These are phyloP conservation scores for Epizoanthus stellaris DNA, from an alignment of 92 coral and sea anemone species.

Conservation along the genomic window DNA sequence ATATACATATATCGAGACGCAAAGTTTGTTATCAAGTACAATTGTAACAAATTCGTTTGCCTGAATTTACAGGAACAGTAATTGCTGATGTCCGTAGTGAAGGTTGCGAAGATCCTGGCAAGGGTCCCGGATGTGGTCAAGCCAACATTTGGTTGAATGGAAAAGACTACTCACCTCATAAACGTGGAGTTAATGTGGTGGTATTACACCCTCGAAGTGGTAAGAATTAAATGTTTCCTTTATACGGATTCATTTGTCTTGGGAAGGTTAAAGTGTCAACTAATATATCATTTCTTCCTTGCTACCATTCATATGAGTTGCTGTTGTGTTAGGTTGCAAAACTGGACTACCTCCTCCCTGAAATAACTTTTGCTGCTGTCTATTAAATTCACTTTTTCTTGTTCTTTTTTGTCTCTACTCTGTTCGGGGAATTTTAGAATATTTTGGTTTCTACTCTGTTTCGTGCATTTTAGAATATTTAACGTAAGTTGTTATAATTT, in stretches of 20 bases:
- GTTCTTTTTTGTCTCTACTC: too few relatives aligned
- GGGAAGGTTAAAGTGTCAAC: neutral
- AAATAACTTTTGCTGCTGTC: too few relatives aligned
- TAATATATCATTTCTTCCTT: neutral
- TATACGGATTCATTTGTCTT: neutral
- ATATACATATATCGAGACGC: too few relatives aligned
- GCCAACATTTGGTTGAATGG: constrained; percentile 43
- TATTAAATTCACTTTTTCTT: too few relatives aligned
- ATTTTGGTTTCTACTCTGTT: too few relatives aligned
- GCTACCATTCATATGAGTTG: too few relatives aligned
- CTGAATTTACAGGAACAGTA: constrained; percentile 17
- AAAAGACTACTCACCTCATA: constrained; percentile 10
- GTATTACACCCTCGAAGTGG: constrained; percentile 2
- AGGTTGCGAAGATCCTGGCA: constrained; percentile 30
- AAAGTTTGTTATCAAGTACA: neutral
- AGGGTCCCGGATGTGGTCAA: constrained; percentile 38
- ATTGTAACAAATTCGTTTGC: neutral
- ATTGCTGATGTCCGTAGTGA: constrained; percentile 37
- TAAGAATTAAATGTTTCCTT: neutral
- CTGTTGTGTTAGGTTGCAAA: too few relatives aligned
- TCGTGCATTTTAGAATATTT: too few relatives aligned
- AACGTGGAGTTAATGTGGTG: constrained; percentile 27
- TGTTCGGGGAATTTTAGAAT: too few relatives aligned
- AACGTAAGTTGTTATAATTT: too few relatives aligned
- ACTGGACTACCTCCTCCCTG: too few relatives aligned